phyloP scores from a whole-genome alignment of 2,888 invertebrate species.

The Agapostemon virescens region DNA sequence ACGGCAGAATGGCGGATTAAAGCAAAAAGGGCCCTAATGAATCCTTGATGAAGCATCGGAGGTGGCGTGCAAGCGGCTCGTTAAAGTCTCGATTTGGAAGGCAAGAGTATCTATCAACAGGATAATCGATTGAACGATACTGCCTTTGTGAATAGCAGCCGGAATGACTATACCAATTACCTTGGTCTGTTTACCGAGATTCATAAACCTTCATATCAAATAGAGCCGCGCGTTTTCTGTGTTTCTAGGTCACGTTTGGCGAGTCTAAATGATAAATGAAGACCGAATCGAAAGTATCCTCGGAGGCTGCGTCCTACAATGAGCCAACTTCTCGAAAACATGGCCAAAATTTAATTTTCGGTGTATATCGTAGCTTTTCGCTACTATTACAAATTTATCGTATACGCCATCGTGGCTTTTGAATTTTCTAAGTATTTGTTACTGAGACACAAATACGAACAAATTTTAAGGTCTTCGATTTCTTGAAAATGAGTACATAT shows the following conservation, averaged over 20 bases:
- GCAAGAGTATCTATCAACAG: slow-evolving; percentile 62
- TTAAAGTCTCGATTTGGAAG: slow-evolving; percentile 49
- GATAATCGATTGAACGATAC: slow-evolving; percentile 56
- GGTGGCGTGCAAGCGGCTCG: slow-evolving; percentile 50
- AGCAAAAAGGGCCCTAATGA: slow-evolving; percentile 59
- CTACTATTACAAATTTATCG: too few species aligned
- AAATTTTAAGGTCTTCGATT: too few species aligned
- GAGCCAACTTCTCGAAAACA: too few species aligned
- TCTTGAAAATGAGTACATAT: too few species aligned
- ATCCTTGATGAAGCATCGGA: slow-evolving; percentile 58
- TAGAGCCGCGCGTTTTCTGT: neutral
- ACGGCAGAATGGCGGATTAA: slow-evolving; percentile 39
- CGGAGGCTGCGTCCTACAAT: neutral
- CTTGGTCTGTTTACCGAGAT: slow-evolving; percentile 20
- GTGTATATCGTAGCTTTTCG: too few species aligned
- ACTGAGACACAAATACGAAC: too few species aligned
- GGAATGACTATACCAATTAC: slow-evolving; percentile 53
- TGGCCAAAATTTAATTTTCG: too few species aligned
- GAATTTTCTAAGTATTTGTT: too few species aligned
- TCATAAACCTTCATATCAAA: neutral
- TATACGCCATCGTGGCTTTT: too few species aligned
- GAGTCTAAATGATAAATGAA: neutral
- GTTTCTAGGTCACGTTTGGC: neutral
- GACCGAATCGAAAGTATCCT: neutral
- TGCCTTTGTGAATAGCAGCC: slow-evolving; percentile 52